phyloP scores from a whole-genome alignment of 2,113 vertebrate genomes.

The Zapornia atra region DNA sequence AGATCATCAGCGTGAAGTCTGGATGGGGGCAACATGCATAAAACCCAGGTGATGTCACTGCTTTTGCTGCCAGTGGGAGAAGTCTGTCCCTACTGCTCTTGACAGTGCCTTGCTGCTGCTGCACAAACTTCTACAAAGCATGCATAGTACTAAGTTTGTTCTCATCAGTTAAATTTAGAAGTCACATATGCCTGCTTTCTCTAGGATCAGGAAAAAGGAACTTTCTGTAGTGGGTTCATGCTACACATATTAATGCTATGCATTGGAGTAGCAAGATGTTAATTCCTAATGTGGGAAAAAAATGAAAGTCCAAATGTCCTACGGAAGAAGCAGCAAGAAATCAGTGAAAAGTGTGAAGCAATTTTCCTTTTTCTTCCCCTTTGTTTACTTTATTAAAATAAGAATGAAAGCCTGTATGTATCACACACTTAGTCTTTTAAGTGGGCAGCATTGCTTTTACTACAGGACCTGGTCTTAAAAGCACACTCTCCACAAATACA shows the following conservation, averaged over 20 bases:
- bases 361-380: not conserved
- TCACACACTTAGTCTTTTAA: not conserved
- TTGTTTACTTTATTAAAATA: not conserved
- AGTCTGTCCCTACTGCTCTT: not conserved
- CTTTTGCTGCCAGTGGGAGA: not conserved
- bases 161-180: not conserved
- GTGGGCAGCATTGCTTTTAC: not conserved
- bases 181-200: not conserved
- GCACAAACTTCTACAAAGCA: not conserved
- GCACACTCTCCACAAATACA: not conserved
- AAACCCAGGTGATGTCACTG: not conserved
- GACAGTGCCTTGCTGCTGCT: not conserved
- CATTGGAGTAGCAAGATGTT: not conserved
- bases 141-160: not conserved
- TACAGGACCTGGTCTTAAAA: not conserved
- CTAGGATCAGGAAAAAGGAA: not conserved
- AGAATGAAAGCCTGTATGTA: not conserved
- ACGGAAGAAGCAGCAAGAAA: not conserved
- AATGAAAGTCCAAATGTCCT: not conserved
- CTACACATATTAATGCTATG: not conserved
- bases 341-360: not conserved
- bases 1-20: not conserved
- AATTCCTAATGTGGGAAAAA: not conserved
- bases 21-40: not conserved
- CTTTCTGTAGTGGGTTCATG: not conserved